Base-by-base conservation (phyloP, 2,797 vertebrate genomes). In the Lacerta bilineata region DNA sequence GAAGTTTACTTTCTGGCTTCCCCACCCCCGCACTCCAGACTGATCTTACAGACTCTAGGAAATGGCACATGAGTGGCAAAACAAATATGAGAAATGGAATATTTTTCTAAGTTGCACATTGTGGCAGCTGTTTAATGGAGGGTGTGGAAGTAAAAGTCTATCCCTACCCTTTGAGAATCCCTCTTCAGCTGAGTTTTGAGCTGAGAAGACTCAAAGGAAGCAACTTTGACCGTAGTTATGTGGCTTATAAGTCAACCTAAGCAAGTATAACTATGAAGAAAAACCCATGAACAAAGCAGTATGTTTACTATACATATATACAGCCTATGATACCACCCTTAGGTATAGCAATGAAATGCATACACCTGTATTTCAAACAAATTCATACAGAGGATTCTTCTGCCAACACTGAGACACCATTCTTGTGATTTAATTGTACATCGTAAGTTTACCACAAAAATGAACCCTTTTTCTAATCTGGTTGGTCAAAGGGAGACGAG, bases 1-100 rank as follows among this genome's bases (percentile, higher is more conserved):
- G 94, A 93, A 91, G 92, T 93, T 95, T 92, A 80, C 93, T 94
- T 92, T 94, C 29, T 83, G 15, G 17, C 11, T 6, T 33, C 10
- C 25, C 39, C 13, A 11, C 50, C 6, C 27, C 4, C 81, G 15
- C 64, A 17, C 46, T 92, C 91, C 90, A 91, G 89, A 20, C 80
- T 88, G 80, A 88, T 91, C 90, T 95, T 95, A 92, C 76, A 85
- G 83, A 93, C 93, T 91, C 91, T 92, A 89, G 78, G 83, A 96
- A 94, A 91, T 72, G 77, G 92, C 87, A 90, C 91, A 93, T 87
- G 91, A 95, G 93, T 93, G 90, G 77, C 85, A 83, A 91, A 93
- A 95, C 89, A 93, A 93, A 95, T 95, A 92, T 77, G 91, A 93
- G 89, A 93, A 92, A 88, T 33, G 0, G 82, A 72, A 43, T 80